Percentiles rank a stretch among this genome's conserved stretches.
Conservation (phyloP, 1,140 invertebrate genomes). For the Temnothorax nylanderi region DNA sequence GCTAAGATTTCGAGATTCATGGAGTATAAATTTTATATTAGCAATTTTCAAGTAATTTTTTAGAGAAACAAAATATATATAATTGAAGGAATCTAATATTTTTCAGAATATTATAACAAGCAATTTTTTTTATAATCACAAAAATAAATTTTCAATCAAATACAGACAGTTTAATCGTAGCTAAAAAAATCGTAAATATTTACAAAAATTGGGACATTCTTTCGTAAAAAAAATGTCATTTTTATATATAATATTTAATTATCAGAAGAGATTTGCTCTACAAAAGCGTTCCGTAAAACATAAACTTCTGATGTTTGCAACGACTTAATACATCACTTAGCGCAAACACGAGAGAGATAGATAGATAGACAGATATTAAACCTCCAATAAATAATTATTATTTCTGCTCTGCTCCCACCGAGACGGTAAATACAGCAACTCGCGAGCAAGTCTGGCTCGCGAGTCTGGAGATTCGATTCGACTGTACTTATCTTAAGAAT, state of each 20-base stretch:
- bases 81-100: not conserved
- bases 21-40: not conserved
- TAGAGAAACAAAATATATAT: not conserved
- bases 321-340: not conserved
- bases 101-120: not conserved
- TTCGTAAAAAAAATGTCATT: not conserved
- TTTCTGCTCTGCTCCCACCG: not conserved
- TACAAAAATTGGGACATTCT: not conserved
- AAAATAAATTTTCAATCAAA: not conserved
- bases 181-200: not conserved
- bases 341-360: not conserved
- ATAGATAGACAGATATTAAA: not conserved
- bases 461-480: slow-evolving; percentile 31
- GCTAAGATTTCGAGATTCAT: not conserved
- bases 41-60: not conserved
- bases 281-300: not conserved
- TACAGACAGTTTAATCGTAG: not conserved
- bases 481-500: slow-evolving; percentile 42
- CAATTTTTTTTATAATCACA: not conserved
- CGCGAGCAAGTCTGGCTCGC: not conserved
- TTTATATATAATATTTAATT: not conserved
- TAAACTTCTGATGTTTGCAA: not conserved
- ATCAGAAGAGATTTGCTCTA: not conserved
- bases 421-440: not conserved
- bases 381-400: slow-evolving; percentile 30